Evolutionary conservation across 2,113 vertebrate species (phyloP).

Genomic region (Bos indicus): DNA sequence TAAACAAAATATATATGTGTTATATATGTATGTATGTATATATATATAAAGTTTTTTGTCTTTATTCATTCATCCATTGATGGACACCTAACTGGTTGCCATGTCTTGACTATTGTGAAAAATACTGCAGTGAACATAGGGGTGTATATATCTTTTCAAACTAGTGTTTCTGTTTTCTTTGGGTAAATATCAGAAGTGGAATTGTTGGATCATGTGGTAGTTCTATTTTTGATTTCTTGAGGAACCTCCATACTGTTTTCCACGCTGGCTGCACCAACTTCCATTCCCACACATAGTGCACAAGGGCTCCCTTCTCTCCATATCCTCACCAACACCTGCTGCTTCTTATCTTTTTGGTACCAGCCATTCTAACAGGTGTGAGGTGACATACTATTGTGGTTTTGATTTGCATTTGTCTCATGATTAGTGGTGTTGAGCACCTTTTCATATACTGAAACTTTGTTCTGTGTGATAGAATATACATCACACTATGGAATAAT

Average conservation of each 20-base stretch:
- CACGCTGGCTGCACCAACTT: not conserved
- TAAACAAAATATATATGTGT: not conserved
- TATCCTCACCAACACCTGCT: not conserved
- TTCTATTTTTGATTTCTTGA: not conserved
- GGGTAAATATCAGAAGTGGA: not conserved
- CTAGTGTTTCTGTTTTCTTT: not conserved
- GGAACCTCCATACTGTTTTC: not conserved
- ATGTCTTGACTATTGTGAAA: not conserved
- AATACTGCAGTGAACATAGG: not conserved
- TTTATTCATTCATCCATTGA: not conserved
- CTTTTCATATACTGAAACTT: not conserved
- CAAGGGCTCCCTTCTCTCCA: not conserved
- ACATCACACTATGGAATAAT: not conserved
- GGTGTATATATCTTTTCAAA: not conserved
- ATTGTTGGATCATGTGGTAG: not conserved
- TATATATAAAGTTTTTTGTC: no score
- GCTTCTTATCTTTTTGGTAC: not conserved
- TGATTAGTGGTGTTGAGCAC: not conserved
- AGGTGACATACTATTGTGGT: not conserved
- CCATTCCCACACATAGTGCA: not conserved
- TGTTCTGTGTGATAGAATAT: not conserved
- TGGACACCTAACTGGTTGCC: not conserved
- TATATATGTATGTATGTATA: not conserved
- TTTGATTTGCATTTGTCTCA: not conserved
- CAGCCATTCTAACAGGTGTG: not conserved